A percentile compares a stretch with the other conserved stretches of the same genome.
Conservation (phyloP, 2,113 vertebrate genomes). For the Ellobius talpinus region DNA sequence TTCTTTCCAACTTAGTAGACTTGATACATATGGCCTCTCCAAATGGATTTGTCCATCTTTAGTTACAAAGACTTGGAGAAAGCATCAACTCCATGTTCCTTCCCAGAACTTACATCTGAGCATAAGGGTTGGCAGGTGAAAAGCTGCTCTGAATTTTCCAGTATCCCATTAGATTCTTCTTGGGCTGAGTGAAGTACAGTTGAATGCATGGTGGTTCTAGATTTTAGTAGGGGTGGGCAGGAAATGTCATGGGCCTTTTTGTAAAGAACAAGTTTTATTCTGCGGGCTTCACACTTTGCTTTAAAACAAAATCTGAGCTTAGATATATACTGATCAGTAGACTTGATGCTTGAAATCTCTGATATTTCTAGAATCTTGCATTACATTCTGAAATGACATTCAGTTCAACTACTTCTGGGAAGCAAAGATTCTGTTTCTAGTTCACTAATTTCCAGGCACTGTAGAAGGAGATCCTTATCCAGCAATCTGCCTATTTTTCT, state of each 20-base stretch:
- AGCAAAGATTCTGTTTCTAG: neutral
- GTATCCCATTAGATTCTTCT: neutral
- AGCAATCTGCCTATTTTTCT: neutral
- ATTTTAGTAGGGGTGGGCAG: neutral
- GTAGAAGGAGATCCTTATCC: neutral
- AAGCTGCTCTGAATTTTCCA: neutral
- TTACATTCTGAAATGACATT: neutral
- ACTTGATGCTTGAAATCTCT: neutral
- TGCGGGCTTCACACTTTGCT: neutral
- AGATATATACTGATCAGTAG: too few species aligned
- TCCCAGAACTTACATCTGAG: neutral
- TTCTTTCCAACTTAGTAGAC: neutral
- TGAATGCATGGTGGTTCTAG: neutral
- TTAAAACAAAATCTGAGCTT: constrained; percentile 14
- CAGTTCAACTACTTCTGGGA: neutral
- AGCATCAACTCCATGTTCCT: neutral
- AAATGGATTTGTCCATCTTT: neutral
- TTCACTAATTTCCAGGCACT: neutral
- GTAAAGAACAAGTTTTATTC: neutral
- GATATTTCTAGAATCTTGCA: neutral
- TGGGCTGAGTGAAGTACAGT: neutral
- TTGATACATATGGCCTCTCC: neutral
- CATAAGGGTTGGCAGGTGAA: neutral
- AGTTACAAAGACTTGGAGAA: neutral
- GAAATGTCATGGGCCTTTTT: neutral